Base-by-base conservation (phyloP, 2,888 invertebrate genomes). In the Amphipoea lucens region DNA sequence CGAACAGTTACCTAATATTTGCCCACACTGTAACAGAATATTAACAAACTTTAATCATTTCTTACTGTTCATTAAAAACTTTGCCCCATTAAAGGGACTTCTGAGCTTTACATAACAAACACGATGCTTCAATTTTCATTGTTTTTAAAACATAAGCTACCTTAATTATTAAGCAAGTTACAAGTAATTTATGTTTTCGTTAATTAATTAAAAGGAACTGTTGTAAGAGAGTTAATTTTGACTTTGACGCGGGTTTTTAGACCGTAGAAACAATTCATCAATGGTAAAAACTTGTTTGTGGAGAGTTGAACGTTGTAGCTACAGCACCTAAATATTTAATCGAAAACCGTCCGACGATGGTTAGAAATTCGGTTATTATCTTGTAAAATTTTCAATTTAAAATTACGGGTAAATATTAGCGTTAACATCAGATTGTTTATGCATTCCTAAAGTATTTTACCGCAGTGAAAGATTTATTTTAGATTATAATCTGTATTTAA, bases 141-240 rank as follows among this genome's bases (percentile, higher is more conserved):
- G 11, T 12, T 78, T 69, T 69, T 70, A n/a, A 72, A 78, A 81
- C 66, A 36, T 63, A 73, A 51, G n/a, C 57, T 63, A 29, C 69
- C 57, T 63, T 73, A 70, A 78, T 69, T 76, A 74, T 65, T 48
- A 48, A 12, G 20, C 42, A 68, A 75, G 66, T 81, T 77, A 84
- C 42, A 68, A 75, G 66, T 81, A 78, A 84, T 84, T 84, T 71
- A 69, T 79, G 74, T 84, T 83, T 77, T 62, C 77, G 70, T 82
- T 88, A 81, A 83, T 89, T 88, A 90, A 91, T 91, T 91, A 90
- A 88, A 91, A 82, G 73, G 60, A 78, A 79, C 83, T 76, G 76
- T 79, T 81, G 70, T 80, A 79, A 75, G 68, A 51, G 76, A 87
- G 81, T 89, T 87, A 80, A 90, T 90, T 88, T 87, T 70, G 82